Percentiles rank a stretch among this genome's conserved stretches.
Evolutionary conservation across 2,888 invertebrate species (phyloP).

Genomic region (Agriopis aurantiaria): DNA sequence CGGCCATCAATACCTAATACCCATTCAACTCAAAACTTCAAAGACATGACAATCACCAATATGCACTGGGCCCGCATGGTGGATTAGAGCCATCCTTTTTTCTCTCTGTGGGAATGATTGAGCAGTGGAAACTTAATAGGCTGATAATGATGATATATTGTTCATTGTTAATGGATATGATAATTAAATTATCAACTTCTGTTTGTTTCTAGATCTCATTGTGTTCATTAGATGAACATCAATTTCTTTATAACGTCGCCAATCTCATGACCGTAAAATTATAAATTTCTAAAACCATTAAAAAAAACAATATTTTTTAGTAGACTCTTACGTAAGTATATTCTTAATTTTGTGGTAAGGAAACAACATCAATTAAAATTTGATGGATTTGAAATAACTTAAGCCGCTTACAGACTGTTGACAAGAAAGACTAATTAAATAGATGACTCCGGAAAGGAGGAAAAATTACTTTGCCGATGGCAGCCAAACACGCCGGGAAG

Average conservation of each 20-base stretch:
- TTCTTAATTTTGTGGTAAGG: constrained; percentile 13
- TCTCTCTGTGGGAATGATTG: too few relatives aligned
- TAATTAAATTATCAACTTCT: neutral
- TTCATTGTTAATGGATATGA: constrained; percentile 31
- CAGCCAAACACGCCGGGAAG: constrained; percentile 69
- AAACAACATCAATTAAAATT: constrained; percentile 28
- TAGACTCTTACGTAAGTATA: neutral
- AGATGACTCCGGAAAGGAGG: constrained; percentile 47
- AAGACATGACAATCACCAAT: too few relatives aligned
- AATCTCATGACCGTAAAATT: neutral
- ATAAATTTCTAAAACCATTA: neutral
- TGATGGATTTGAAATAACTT: constrained; percentile 36
- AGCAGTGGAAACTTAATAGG: too few relatives aligned
- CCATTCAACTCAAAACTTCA: too few relatives aligned
- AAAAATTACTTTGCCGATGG: constrained; percentile 50
- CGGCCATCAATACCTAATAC: too few relatives aligned
- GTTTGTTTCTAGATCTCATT: neutral
- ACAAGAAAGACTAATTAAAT: constrained; percentile 42
- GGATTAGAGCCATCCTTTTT: too few relatives aligned
- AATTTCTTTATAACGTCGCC: neutral
- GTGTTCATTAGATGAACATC: neutral
- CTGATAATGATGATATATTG: constrained; percentile 7
- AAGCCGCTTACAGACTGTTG: constrained; percentile 37
- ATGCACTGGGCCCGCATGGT: too few relatives aligned
- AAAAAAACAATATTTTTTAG: neutral